Conservation (phyloP, 2,888 invertebrate genomes). For the Bellardia bayeri region DNA sequence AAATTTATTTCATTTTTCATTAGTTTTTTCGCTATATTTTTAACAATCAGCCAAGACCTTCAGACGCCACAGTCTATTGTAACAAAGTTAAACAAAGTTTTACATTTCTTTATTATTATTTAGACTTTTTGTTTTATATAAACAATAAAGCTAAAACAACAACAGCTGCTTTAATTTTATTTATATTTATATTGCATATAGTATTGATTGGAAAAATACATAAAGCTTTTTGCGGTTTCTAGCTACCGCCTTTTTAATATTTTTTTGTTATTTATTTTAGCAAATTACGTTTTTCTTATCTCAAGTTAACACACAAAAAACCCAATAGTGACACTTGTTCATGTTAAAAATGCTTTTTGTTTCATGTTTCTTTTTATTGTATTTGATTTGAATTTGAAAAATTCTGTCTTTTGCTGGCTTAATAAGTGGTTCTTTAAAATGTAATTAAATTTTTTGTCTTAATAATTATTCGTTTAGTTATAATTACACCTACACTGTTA, state of each 20-base stretch:
- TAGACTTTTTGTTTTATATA: slow-evolving; percentile 15
- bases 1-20: slow-evolving; percentile 9
- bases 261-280: not conserved
- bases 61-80: slow-evolving; percentile 70
- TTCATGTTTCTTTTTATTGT: slow-evolving; percentile 41
- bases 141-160: slow-evolving; percentile 1
- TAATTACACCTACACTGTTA: slow-evolving; percentile 62
- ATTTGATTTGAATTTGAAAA: not conserved
- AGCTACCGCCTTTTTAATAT: slow-evolving; percentile 49
- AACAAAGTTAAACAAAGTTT: slow-evolving; percentile 26
- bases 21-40: too few relatives aligned
- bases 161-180: slow-evolving; percentile 68
- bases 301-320: slow-evolving; percentile 13
- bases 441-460: slow-evolving; percentile 46
- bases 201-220: not conserved
- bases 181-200: slow-evolving; percentile 17
- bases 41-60: slow-evolving; percentile 67
- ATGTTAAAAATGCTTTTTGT: slow-evolving; percentile 47
- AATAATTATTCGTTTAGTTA: slow-evolving; percentile 56
- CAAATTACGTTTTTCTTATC: not conserved
- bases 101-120: slow-evolving; percentile 7
- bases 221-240: slow-evolving; percentile 30
- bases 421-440: slow-evolving; percentile 21
- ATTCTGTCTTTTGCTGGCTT: slow-evolving; percentile 20
- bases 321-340: slow-evolving; percentile 69